phyloP scores from a whole-genome alignment of 2,888 invertebrate species.

The Limenitis camilla region DNA sequence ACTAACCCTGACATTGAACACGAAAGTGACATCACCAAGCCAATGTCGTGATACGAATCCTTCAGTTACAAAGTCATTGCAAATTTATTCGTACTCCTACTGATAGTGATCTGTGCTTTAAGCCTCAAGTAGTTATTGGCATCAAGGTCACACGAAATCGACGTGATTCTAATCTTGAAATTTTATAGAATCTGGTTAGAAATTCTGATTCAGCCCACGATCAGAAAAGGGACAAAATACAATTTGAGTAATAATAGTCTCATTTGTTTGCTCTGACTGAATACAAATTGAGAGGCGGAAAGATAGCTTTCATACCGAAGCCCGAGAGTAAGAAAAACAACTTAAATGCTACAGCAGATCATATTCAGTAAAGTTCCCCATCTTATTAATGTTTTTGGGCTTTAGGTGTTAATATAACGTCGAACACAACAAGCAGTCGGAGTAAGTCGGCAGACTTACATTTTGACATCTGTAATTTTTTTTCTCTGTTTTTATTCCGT shows the following conservation, averaged over 20 bases:
- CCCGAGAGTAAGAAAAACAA: no score
- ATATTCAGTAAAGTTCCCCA: no score
- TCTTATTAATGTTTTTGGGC: no score
- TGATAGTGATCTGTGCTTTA: constrained; percentile 22
- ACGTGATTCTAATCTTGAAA: constrained; percentile 6
- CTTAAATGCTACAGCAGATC: no score
- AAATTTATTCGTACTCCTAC: constrained; percentile 25
- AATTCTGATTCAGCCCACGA: background rate
- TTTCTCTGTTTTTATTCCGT: no score
- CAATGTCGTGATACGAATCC: constrained; percentile 28
- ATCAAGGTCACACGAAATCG: constrained; percentile 25
- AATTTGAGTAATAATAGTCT: background rate
- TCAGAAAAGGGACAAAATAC: no score
- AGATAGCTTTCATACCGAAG: no score
- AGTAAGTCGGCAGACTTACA: no score
- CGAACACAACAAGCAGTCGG: no score
- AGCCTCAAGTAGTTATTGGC: constrained; percentile 22
- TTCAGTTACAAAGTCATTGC: constrained; percentile 23
- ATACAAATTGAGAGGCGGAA: no score
- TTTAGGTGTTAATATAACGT: no score
- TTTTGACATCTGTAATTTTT: no score
- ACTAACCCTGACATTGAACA: constrained; percentile 33
- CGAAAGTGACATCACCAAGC: constrained; percentile 30
- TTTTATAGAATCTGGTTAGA: background rate
- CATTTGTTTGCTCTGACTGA: background rate